phyloP scores from a whole-genome alignment of 2,888 invertebrate species.

The Caenorhabditis zanzibari region DNA sequence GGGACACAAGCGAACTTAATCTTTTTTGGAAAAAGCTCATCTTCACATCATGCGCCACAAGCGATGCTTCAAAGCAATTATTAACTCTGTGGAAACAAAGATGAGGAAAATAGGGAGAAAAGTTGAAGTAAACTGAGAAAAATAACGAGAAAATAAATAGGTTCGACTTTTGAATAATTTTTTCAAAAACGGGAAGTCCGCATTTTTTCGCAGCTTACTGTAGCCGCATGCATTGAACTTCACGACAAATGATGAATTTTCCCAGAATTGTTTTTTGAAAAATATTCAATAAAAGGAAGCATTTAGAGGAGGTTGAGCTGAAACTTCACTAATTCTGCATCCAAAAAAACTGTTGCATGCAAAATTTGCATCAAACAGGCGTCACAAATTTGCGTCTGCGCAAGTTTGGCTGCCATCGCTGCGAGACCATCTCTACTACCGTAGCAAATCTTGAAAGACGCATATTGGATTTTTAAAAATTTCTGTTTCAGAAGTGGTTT shows the following conservation, averaged over 20 bases:
- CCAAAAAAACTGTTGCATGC: no score
- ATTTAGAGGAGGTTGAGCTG: no score
- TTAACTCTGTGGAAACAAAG: no score
- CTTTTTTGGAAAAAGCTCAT: background rate
- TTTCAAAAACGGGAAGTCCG: conserved; percentile 13
- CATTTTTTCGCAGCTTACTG: conserved; percentile 38
- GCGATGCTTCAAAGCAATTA: background rate
- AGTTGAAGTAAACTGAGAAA: background rate
- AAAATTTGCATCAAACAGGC: no score
- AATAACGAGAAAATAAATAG: background rate
- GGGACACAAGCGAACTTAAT: conserved; percentile 23
- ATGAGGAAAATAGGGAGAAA: background rate
- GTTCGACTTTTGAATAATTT: no score
- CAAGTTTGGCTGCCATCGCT: no score
- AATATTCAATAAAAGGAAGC: background rate
- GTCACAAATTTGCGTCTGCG: no score
- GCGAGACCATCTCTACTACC: no score
- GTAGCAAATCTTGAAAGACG: no score
- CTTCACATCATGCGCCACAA: conserved; percentile 15
- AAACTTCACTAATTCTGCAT: no score
- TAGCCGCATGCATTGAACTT: conserved; percentile 14
- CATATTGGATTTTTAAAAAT: no score
- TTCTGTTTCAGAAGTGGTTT: no score
- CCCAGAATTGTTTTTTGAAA: background rate
- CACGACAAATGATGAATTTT: conserved; percentile 8